A percentile compares a stretch with the other conserved stretches of the same genome.
These are phyloP conservation scores for Apotomis capreana DNA, from an alignment of 2,888 invertebrate species.

Conservation along the genomic window DNA sequence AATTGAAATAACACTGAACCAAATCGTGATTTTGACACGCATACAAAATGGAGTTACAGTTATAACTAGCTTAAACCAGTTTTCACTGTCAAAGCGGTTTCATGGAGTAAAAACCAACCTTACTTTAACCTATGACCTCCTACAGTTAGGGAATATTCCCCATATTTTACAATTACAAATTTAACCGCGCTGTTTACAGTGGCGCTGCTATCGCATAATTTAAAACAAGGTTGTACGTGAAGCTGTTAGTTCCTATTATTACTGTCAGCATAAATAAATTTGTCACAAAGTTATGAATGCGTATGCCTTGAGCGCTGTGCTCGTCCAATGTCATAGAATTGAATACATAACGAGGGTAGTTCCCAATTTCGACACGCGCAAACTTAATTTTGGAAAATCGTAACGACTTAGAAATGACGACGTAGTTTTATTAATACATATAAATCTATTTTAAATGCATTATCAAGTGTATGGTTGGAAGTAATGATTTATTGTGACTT, in stretches of 20 bases:
- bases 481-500: slow-evolving; percentile 26
- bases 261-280: not conserved
- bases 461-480: slow-evolving; percentile 34
- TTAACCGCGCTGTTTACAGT: not conserved
- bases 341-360: not conserved
- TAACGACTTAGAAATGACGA: slow-evolving; percentile 37
- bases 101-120: slow-evolving; percentile 64
- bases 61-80: slow-evolving; percentile 20
- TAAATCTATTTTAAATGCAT: slow-evolving; percentile 37
- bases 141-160: slow-evolving; percentile 56
- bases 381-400: slow-evolving; percentile 6
- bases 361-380: not conserved
- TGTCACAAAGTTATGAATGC: slow-evolving; percentile 19
- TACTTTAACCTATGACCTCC: slow-evolving; percentile 69
- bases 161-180: slow-evolving; percentile 21
- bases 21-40: slow-evolving; percentile 25
- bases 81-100: slow-evolving; percentile 34
- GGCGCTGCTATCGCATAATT: not conserved
- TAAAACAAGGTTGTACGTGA: not conserved
- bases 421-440: slow-evolving; percentile 34
- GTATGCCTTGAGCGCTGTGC: not conserved
- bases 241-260: not conserved
- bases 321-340: not conserved
- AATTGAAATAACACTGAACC: not conserved
- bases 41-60: slow-evolving; percentile 23